Base-by-base conservation (phyloP, 2,113 vertebrate genomes). In the Malurus cyaneus region DNA sequence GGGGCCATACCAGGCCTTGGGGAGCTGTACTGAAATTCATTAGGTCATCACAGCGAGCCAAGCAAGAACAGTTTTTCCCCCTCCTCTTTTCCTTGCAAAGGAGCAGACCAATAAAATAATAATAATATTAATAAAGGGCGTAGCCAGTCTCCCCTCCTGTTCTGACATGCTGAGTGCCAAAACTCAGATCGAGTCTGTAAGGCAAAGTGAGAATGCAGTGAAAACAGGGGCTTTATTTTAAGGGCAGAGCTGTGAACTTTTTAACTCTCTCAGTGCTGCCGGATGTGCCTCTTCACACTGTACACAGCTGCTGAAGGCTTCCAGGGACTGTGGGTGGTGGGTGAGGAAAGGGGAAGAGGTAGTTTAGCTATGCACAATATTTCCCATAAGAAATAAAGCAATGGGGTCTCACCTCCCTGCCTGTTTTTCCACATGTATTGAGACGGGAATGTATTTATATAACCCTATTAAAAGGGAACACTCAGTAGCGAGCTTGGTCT, bases 311-410 rank as follows among this genome's bases (percentile, higher is more conserved):
- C 82, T 80, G 93, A 83, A 72, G 47, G 36, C 94, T 97, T 82
- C 86, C 92, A 94, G 90, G 89, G 94, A 16, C 85, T 71, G 94
- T 94, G 96, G 96, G 92, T 95, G 95, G 96, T 92, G 94, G 94
- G 91, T 84, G 86, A 97, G 92, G 70, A 94, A 69, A 91, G 70
- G 92, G 93, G 80, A 96, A 94, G 89, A 62, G 85, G 96, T 96
- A 79, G 69, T 93, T 94, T 13, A 96, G 91, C 88, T 97, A 92
- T 92, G 95, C 92, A 92, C 92, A 89, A 80, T 92, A 91, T 97
- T 97, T 97, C 96, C 95, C 95, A 94, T 95, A 94, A 97, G 96
- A 95, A 97, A 96, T 96, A 94, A 96, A 96, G 94, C 81, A 74
- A 12, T 46, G 91, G 80, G 96, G 81, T 96, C 96, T 97, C 96